Percentiles rank a stretch among this genome's conserved stretches.
These are phyloP conservation scores for Drosophila micromelanica DNA, from an alignment of 1,140 invertebrate genomes.

Conservation along the genomic window DNA sequence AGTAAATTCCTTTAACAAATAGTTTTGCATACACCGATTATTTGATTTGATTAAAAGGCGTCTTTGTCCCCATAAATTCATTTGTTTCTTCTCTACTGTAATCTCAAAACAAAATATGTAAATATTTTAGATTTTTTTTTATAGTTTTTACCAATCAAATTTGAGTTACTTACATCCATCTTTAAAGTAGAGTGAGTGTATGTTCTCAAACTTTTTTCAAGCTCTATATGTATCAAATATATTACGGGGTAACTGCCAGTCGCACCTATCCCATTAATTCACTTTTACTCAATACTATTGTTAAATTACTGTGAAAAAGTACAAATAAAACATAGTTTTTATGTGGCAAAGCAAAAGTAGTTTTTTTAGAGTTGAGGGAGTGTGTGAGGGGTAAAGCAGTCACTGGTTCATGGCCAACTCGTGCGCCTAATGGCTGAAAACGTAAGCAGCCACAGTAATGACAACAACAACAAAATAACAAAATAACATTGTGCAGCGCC, in stretches of 20 bases:
- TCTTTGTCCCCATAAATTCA: too few species aligned
- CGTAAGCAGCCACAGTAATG: conserved; percentile 58
- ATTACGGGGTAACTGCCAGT: background rate
- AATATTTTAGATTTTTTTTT: too few species aligned
- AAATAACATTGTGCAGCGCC: conserved; percentile 66
- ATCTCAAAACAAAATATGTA: too few species aligned
- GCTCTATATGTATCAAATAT: too few species aligned
- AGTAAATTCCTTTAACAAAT: too few species aligned
- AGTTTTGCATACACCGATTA: too few species aligned
- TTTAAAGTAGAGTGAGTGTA: background rate
- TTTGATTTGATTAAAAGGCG: too few species aligned
- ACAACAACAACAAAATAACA: conserved; percentile 47
- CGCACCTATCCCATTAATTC: background rate
- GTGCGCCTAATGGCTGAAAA: conserved; percentile 71
- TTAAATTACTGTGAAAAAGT: conserved; percentile 15
- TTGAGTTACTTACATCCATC: too few species aligned
- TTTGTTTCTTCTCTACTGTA: too few species aligned
- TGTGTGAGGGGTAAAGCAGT: conserved; percentile 15
- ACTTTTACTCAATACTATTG: conserved; percentile 28
- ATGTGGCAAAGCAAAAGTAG: conserved; percentile 40
- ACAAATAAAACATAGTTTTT: conserved; percentile 36
- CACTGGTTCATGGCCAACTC: conserved; percentile 79
- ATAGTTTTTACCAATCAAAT: too few species aligned
- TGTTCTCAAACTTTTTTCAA: background rate
- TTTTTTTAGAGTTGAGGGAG: conserved; percentile 13